These are phyloP conservation scores for Mesaphorura yosii DNA, from an alignment of 1,140 invertebrate species.

Conservation along the genomic window DNA sequence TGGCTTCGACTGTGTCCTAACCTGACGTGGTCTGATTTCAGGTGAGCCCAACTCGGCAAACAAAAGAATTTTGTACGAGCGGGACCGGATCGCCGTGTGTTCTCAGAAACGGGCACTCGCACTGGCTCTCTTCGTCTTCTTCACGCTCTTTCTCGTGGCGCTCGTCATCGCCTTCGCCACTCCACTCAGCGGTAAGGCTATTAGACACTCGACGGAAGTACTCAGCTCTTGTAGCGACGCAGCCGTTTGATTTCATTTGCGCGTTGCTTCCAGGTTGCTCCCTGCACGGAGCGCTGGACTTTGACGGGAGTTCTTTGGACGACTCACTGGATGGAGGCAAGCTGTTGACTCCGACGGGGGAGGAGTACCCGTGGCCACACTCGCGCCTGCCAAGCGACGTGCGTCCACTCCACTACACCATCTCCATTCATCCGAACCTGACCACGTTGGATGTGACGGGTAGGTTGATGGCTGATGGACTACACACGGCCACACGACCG, in stretches of 20 bases:
- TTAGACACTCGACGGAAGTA: no score
- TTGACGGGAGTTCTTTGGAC: constrained; percentile 17
- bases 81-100: constrained; percentile 69
- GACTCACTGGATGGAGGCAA: constrained; percentile 19
- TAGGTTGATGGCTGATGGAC: no score
- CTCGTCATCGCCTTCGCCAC: constrained; percentile 80
- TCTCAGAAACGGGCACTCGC: constrained; percentile 70
- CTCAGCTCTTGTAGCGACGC: no score
- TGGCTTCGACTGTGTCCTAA: constrained; percentile 9
- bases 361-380: constrained; percentile 80
- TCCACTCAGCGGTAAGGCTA: constrained; percentile 41
- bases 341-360: constrained; percentile 54
- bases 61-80: constrained; percentile 60
- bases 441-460: constrained; percentile 78
- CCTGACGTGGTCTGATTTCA: constrained; percentile 31
- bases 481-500: no score
- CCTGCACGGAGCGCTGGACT: constrained; percentile 34
- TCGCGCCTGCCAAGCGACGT: constrained; percentile 68
- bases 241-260: background rate
- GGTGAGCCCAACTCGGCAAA: constrained; percentile 53
- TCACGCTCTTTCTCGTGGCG: constrained; percentile 65
- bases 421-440: constrained; percentile 86
- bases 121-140: constrained; percentile 62
- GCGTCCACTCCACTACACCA: constrained; percentile 70
- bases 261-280: constrained; percentile 48